Percentiles rank a stretch among this genome's conserved stretches.
Conservation (phyloP, 2,888 invertebrate genomes). For the Protonemura montana region DNA sequence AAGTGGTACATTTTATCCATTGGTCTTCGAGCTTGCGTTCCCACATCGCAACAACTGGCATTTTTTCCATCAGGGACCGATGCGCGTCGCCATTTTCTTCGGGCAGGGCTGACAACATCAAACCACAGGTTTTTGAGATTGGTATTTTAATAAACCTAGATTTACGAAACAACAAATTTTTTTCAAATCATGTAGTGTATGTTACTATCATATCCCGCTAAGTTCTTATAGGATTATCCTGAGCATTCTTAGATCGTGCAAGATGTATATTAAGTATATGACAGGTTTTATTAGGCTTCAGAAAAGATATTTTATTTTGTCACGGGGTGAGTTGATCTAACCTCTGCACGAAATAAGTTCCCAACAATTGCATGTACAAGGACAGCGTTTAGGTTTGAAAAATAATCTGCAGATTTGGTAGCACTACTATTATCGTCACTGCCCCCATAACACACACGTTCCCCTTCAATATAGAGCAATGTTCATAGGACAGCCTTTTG, state of each 20-base stretch:
- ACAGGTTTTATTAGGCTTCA: not conserved
- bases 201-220: not conserved
- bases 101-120: slow-evolving; percentile 51
- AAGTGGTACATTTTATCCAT: not conserved
- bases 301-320: not conserved
- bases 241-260: not conserved
- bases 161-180: not conserved
- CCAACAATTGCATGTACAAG: slow-evolving; percentile 27
- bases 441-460: not conserved
- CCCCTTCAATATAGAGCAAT: not conserved
- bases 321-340: slow-evolving; percentile 8
- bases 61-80: not conserved
- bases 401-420: slow-evolving; percentile 18
- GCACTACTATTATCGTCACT: not conserved
- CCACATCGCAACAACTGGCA: not conserved
- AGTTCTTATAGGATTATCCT: not conserved
- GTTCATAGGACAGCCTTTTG: no score
- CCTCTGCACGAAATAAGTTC: slow-evolving; percentile 41
- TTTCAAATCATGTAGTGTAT: not conserved
- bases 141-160: slow-evolving; percentile 20
- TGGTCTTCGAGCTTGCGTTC: not conserved
- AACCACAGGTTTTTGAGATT: slow-evolving; percentile 10
- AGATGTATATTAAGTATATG: not conserved
- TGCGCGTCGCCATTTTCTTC: slow-evolving; percentile 49
- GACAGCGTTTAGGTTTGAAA: not conserved